Conservation (phyloP, 2,113 vertebrate genomes). For the Scomber colias region DNA sequence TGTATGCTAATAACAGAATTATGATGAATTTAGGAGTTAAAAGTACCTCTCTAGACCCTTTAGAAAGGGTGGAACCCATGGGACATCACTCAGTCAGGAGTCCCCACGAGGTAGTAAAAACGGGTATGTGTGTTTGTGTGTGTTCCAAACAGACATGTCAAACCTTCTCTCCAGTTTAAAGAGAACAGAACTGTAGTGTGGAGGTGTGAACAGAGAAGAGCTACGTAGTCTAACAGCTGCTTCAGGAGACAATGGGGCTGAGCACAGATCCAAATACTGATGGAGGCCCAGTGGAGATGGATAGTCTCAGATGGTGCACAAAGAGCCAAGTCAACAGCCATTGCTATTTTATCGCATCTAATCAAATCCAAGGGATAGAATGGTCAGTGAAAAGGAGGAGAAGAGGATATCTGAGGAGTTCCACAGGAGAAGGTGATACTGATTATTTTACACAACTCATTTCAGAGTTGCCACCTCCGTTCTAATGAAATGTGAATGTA, state of each 20-base stretch:
- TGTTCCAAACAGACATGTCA: too few species aligned
- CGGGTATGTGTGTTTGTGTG: too few species aligned
- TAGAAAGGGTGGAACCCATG: too few species aligned
- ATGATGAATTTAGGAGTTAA: too few species aligned
- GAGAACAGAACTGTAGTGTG: not conserved
- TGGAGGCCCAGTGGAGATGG: slow-evolving; percentile 1
- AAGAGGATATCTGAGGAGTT: not conserved
- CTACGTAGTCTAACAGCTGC: not conserved
- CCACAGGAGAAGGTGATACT: not conserved
- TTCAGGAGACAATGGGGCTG: not conserved
- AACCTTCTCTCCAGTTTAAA: too few species aligned
- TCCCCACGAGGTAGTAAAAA: too few species aligned
- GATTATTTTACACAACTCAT: not conserved
- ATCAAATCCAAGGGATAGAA: not conserved
- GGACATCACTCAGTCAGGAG: too few species aligned
- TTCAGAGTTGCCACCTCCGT: not conserved
- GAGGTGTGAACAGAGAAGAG: not conserved
- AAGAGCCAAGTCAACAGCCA: not conserved
- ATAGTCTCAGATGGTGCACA: not conserved
- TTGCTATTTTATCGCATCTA: not conserved
- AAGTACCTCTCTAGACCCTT: too few species aligned
- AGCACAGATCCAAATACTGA: slow-evolving; percentile 1
- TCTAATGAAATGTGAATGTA: not conserved
- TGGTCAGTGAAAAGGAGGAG: not conserved
- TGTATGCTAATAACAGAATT: too few species aligned